Conservation (phyloP, 2,113 vertebrate genomes). For the Mola mola region DNA sequence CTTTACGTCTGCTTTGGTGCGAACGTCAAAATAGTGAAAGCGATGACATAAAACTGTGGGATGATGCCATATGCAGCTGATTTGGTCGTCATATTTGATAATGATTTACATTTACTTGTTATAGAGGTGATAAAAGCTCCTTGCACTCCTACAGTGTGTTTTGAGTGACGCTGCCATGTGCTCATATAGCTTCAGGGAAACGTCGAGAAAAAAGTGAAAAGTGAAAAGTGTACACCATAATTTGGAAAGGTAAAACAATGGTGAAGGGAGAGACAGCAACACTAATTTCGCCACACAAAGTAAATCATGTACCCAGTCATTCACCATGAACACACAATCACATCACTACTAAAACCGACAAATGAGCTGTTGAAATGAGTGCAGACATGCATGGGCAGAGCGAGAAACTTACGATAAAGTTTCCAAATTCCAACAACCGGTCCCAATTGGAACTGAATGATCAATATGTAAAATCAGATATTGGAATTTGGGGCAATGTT, state of each 20-base stretch:
- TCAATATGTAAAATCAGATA: background rate
- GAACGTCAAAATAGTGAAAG: too few relatives aligned
- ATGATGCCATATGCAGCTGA: slow-evolving; percentile 39
- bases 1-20: too few relatives aligned
- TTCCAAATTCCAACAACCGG: background rate
- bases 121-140: slow-evolving; percentile 14
- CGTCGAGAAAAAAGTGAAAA: background rate
- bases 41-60: too few relatives aligned
- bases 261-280: slow-evolving; percentile 28
- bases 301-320: slow-evolving; percentile 20
- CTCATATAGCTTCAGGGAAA: too few relatives aligned
- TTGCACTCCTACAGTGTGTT: slow-evolving; percentile 8
- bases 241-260: slow-evolving; percentile 19
- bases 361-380: slow-evolving; percentile 50
- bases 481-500: background rate
- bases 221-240: background rate
- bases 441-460: background rate
- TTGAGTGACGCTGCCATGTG: background rate
- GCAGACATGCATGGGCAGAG: slow-evolving; percentile 46
- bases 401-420: slow-evolving; percentile 5
- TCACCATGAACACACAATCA: slow-evolving; percentile 46
- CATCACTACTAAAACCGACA: slow-evolving; percentile 30
- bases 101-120: too few relatives aligned
- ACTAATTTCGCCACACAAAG: slow-evolving; percentile 34
- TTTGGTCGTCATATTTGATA: slow-evolving; percentile 25